These are phyloP conservation scores for Hestina assimilis DNA, from an alignment of 1,140 invertebrate species.

Conservation along the genomic window DNA sequence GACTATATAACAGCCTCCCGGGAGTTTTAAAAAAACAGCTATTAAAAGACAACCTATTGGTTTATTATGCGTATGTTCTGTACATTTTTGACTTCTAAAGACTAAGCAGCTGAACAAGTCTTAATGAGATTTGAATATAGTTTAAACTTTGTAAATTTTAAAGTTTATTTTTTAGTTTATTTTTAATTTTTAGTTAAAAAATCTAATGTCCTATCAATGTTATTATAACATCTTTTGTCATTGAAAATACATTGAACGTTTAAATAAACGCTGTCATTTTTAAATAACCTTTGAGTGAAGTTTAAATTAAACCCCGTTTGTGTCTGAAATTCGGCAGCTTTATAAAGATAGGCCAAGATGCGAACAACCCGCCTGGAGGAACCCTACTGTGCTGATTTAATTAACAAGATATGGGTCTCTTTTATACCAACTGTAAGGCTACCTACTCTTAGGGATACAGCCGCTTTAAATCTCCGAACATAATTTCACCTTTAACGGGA, in stretches of 20 bases:
- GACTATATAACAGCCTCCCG: too few species aligned
- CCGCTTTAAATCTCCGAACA: conserved; percentile 22
- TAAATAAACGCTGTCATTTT: conserved; percentile 50
- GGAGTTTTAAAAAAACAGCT: too few species aligned
- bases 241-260: conserved; percentile 36
- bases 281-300: conserved; percentile 53
- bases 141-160: too few species aligned
- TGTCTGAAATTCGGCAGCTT: conserved; percentile 64
- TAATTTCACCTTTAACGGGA: conserved; percentile 4
- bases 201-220: not conserved
- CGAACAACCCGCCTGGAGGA: conserved; percentile 49
- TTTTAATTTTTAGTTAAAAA: too few species aligned
- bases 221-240: conserved; percentile 24
- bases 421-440: conserved; percentile 58
- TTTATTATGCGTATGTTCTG: too few species aligned
- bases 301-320: conserved; percentile 68
- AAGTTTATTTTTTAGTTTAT: too few species aligned
- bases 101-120: too few species aligned
- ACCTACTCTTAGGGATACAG: conserved; percentile 63
- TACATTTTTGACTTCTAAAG: too few species aligned
- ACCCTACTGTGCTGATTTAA: conserved; percentile 73
- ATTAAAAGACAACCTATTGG: too few species aligned
- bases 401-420: conserved; percentile 75
- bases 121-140: too few species aligned
- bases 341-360: conserved; percentile 56